A percentile compares a stretch with the other conserved stretches of the same genome.
Evolutionary conservation across 2,113 vertebrate genomes (phyloP).

Genomic region (Oriolus oriolus): DNA sequence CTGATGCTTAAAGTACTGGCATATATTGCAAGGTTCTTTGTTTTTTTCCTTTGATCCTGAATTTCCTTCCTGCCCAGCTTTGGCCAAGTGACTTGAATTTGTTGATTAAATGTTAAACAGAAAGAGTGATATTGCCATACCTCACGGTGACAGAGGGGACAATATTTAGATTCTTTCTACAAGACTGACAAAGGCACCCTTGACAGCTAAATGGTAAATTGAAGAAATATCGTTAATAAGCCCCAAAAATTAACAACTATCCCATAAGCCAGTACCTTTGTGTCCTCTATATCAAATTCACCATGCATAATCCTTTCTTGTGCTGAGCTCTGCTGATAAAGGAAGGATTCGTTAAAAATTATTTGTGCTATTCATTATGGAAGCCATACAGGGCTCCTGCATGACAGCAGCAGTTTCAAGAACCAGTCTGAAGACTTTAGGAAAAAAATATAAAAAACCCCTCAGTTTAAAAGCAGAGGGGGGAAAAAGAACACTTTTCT

Average conservation of each 20-base stretch:
- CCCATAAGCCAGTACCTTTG: constrained; percentile 26
- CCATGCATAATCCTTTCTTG: constrained; percentile 6
- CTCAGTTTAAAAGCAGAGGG: not conserved
- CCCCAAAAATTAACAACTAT: constrained; percentile 9
- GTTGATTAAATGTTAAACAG: not conserved
- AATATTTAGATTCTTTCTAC: not conserved
- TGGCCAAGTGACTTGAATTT: not conserved
- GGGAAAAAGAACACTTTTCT: not conserved
- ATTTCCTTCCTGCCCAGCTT: not conserved
- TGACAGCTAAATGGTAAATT: not conserved
- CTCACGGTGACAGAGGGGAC: not conserved
- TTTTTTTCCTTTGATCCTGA: not conserved
- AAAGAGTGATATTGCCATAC: not conserved
- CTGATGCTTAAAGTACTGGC: not conserved
- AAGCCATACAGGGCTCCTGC: not conserved
- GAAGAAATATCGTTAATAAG: constrained; percentile 6
- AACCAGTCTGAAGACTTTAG: not conserved
- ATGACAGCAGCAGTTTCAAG: constrained; percentile 39
- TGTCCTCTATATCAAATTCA: constrained; percentile 44
- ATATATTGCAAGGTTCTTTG: not conserved
- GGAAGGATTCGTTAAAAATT: constrained; percentile 50
- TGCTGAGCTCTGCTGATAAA: constrained; percentile 62
- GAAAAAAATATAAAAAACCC: not conserved
- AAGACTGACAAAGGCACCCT: not conserved
- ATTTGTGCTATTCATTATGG: constrained; percentile 23